Evolutionary conservation across 1,140 invertebrate species (phyloP).

Genomic region (Sycophaga agraensis): DNA sequence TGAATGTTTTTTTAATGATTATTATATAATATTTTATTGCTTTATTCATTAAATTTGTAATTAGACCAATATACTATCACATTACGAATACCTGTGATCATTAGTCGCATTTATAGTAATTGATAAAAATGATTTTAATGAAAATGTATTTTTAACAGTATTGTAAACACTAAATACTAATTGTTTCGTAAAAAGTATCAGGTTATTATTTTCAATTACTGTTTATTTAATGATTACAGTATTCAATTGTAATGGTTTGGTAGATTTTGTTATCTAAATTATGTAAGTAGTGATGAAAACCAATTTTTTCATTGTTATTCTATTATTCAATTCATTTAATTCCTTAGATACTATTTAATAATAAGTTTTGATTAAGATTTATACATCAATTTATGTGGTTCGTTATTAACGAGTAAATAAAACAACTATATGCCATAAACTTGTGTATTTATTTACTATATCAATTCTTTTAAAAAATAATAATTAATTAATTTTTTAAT

Average conservation of each 20-base stretch:
- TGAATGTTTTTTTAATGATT: background rate
- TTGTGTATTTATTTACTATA: no score
- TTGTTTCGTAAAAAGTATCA: no score
- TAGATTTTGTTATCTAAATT: no score
- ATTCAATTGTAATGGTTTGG: no score
- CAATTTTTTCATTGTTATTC: background rate
- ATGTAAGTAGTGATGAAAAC: no score
- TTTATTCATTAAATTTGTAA: background rate
- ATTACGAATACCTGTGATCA: background rate
- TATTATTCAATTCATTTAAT: background rate
- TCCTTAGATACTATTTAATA: background rate
- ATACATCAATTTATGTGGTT: slow-evolving; percentile 20
- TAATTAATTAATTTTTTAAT: no score
- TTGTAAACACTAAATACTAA: no score
- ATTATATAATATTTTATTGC: background rate
- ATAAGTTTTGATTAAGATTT: slow-evolving; percentile 15
- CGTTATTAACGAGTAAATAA: slow-evolving; percentile 24
- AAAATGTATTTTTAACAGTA: no score
- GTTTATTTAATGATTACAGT: no score
- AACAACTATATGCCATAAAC: slow-evolving; percentile 1
- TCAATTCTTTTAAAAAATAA: background rate
- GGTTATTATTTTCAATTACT: no score
- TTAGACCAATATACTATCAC: background rate
- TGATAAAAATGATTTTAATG: no score
- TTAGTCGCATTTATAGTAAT: background rate